Evolutionary conservation across 2,797 vertebrate genomes (phyloP).

Genomic region (Toxotes lorentzi): DNA sequence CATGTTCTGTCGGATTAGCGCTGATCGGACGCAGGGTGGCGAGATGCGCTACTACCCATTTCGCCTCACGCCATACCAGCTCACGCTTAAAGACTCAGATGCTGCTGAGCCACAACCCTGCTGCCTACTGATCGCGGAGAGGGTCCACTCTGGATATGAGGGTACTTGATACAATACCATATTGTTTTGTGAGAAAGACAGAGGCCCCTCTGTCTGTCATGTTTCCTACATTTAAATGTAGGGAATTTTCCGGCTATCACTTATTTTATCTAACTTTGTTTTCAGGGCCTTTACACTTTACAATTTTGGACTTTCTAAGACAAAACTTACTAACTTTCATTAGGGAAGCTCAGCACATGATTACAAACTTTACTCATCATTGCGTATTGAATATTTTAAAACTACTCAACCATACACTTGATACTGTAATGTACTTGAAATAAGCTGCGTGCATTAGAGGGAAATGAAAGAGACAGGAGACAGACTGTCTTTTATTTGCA

Average conservation of each 20-base stretch:
- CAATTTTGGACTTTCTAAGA: too few species aligned
- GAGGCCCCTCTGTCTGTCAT: not conserved
- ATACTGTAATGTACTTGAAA: not conserved
- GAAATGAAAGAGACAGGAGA: not conserved
- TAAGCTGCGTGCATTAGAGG: not conserved
- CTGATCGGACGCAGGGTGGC: constrained; percentile 78
- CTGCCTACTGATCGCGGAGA: constrained; percentile 92
- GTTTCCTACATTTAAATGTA: too few species aligned
- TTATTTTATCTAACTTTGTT: not conserved
- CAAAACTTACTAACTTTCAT: not conserved
- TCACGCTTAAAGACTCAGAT: constrained; percentile 89
- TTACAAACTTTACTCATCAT: not conserved
- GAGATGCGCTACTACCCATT: constrained; percentile 88
- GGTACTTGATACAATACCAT: constrained; percentile 74
- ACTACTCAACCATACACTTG: not conserved
- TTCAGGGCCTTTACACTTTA: too few species aligned
- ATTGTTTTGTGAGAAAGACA: not conserved
- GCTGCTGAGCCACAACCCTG: constrained; percentile 88
- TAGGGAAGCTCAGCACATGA: not conserved
- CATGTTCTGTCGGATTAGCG: constrained; percentile 95
- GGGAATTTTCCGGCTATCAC: not conserved
- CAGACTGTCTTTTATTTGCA: not conserved
- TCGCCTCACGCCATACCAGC: constrained; percentile 91
- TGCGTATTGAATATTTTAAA: constrained; percentile 6
- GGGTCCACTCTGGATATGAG: constrained; percentile 93